A percentile compares a stretch with the other conserved stretches of the same genome.
phyloP scores from a whole-genome alignment of 2,888 invertebrate genomes.

The Dasysyrphus tricinctus region DNA sequence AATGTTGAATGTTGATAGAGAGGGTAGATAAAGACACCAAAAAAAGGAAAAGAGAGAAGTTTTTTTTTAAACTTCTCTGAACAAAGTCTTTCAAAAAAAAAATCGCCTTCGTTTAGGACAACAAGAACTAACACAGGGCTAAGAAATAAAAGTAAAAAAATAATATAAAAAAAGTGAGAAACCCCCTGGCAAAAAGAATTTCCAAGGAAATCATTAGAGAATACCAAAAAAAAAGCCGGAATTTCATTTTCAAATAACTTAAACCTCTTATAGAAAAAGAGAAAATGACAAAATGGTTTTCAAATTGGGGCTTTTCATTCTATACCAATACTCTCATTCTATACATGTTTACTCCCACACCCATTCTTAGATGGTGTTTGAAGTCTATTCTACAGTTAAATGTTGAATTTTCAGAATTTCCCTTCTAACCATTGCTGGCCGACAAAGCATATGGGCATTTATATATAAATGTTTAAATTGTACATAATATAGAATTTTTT shows the following conservation, averaged over 20 bases:
- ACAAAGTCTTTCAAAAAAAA: constrained; percentile 50
- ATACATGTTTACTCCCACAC: not conserved
- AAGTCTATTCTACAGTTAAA: constrained; percentile 63
- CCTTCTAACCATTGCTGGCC: constrained; percentile 37
- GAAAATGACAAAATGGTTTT: constrained; percentile 71
- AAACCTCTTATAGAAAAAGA: constrained; percentile 69
- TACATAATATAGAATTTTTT: not conserved
- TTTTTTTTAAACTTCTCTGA: constrained; percentile 54
- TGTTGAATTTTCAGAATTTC: constrained; percentile 47
- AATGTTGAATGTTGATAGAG: constrained; percentile 32
- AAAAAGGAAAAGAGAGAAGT: constrained; percentile 9
- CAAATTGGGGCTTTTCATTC: constrained; percentile 61
- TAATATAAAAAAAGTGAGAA: constrained; percentile 4
- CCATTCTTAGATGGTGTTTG: not conserved
- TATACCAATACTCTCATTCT: not conserved
- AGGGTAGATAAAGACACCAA: constrained; percentile 41
- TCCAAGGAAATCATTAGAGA: constrained; percentile 74
- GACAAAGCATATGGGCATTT: not conserved
- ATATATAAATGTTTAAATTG: constrained; percentile 24
- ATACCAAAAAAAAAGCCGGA: constrained; percentile 63
- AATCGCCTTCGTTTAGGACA: constrained; percentile 69
- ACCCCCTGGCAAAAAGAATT: constrained; percentile 48
- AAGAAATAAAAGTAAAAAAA: constrained; percentile 26
- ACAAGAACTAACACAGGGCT: constrained; percentile 64
- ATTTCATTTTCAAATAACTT: constrained; percentile 76